These are phyloP conservation scores for Actinernus sp. DNA, from an alignment of 92 coral and sea anemone species.

Conservation along the genomic window DNA sequence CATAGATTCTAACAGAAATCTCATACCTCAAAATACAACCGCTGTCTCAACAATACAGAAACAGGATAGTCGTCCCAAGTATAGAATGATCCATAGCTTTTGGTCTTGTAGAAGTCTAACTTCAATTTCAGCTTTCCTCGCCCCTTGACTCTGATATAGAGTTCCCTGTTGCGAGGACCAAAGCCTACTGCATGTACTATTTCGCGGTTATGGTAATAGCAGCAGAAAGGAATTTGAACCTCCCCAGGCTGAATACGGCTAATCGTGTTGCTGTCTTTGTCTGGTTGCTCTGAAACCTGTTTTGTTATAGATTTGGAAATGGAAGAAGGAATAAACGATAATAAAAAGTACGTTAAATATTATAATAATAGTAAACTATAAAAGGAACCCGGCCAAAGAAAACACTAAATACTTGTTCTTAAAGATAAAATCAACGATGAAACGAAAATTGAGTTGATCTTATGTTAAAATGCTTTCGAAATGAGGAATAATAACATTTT, in stretches of 20 bases:
- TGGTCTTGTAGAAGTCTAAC: conserved; percentile 70
- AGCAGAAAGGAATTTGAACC: conserved; percentile 82
- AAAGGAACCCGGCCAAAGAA: neutral
- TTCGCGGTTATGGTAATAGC: conserved; percentile 79
- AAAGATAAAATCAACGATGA: no score
- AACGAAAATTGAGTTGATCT: no score
- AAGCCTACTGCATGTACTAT: conserved; percentile 85
- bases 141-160: conserved; percentile 79
- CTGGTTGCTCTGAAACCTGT: conserved; percentile 75
- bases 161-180: conserved; percentile 64
- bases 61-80: conserved; percentile 81
- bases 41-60: conserved; percentile 68
- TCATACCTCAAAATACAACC: conserved; percentile 77
- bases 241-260: conserved; percentile 78
- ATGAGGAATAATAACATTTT: no score
- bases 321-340: no score
- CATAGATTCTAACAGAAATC: no score
- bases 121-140: conserved; percentile 67
- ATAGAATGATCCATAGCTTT: conserved; percentile 21
- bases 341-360: no score
- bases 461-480: no score
- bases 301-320: neutral
- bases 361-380: no score
- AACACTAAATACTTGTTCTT: no score
- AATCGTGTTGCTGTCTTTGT: conserved; percentile 64